These are phyloP conservation scores for Oncorhynchus tshawytscha DNA, from an alignment of 2,113 vertebrate species.

Conservation along the genomic window DNA sequence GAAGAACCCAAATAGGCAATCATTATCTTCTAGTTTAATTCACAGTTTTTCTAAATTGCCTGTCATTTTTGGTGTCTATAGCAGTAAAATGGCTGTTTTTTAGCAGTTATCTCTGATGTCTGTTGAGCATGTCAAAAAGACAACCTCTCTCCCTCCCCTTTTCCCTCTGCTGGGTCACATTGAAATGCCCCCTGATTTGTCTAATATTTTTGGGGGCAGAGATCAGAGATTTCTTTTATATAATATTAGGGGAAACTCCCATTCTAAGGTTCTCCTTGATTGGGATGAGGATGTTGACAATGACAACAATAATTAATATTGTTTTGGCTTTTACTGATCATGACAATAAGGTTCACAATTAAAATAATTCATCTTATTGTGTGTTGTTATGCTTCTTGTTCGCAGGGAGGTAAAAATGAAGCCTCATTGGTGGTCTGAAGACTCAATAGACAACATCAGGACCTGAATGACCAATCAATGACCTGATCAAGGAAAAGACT, in stretches of 20 bases:
- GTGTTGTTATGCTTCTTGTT: background rate
- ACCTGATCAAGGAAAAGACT: background rate
- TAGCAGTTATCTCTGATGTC: conserved; percentile 33
- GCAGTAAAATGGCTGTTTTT: conserved; percentile 23
- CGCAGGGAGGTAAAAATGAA: background rate
- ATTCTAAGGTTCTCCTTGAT: background rate
- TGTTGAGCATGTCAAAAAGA: conserved; percentile 35
- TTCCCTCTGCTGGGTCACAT: conserved; percentile 32
- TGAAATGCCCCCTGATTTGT: conserved; percentile 38
- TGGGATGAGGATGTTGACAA: background rate
- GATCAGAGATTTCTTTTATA: background rate
- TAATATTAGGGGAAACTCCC: background rate
- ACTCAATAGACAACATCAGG: background rate
- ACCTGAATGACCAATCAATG: background rate
- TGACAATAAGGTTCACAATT: no score
- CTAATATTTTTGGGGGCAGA: conserved; percentile 18
- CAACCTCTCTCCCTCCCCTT: conserved; percentile 16
- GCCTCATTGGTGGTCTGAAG: background rate
- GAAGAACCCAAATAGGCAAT: conserved; percentile 6
- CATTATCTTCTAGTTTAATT: conserved; percentile 24
- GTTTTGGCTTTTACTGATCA: no score
- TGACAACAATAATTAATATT: background rate
- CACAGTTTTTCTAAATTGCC: conserved; percentile 26
- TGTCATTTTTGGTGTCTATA: conserved; percentile 30
- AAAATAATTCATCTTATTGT: background rate